phyloP scores from a whole-genome alignment of 2,888 invertebrate genomes.

The Megamerina dolium region DNA sequence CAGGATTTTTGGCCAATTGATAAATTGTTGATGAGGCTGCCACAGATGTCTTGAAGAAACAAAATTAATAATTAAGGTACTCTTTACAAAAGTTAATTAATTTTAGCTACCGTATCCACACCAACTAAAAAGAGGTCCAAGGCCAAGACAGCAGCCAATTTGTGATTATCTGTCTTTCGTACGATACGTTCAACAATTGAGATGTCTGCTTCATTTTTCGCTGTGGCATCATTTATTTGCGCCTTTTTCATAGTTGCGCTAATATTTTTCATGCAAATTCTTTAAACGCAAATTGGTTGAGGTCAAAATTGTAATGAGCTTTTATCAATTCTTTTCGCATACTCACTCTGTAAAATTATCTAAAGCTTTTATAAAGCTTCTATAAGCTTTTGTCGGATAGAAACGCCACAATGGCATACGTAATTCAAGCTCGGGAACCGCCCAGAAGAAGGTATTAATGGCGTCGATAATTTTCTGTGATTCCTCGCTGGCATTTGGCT shows the following conservation, averaged over 20 bases:
- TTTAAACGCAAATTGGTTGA: constrained; percentile 25
- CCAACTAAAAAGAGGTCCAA: constrained; percentile 74
- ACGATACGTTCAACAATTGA: constrained; percentile 57
- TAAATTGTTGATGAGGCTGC: constrained; percentile 70
- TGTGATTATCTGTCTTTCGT: constrained; percentile 54
- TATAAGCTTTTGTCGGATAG: constrained; percentile 65
- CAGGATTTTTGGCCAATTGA: constrained; percentile 64
- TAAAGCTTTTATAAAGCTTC: constrained; percentile 63
- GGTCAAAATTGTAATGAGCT: not conserved
- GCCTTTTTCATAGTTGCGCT: constrained; percentile 53
- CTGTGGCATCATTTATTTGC: constrained; percentile 28
- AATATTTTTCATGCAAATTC: constrained; percentile 57
- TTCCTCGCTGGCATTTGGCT: constrained; percentile 56
- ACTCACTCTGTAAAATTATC: constrained; percentile 67
- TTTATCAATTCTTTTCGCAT: not conserved
- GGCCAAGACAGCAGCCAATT: constrained; percentile 64
- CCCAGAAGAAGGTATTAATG: constrained; percentile 71
- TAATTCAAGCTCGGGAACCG: constrained; percentile 68
- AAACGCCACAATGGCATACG: constrained; percentile 70
- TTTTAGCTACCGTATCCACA: constrained; percentile 60
- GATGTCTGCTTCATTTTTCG: constrained; percentile 49
- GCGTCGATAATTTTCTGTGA: constrained; percentile 71
- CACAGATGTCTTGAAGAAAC: constrained; percentile 59
- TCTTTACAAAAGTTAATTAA: not conserved
- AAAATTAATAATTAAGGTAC: not conserved